phyloP scores from a whole-genome alignment of 2,888 invertebrate species.

The Caenorhabditis sp. region DNA sequence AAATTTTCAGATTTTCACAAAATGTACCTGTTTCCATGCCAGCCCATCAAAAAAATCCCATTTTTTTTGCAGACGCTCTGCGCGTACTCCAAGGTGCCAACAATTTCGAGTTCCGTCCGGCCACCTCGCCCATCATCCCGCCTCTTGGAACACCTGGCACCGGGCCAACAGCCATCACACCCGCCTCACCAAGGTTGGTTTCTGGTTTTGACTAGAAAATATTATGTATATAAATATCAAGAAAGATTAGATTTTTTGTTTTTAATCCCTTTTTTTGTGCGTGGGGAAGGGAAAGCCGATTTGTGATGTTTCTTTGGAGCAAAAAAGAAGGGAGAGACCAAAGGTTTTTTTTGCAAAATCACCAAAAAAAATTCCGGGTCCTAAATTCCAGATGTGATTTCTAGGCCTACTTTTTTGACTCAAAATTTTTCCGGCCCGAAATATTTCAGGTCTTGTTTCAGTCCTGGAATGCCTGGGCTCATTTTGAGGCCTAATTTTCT shows the following conservation, averaged over 20 bases:
- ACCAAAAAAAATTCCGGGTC: no score
- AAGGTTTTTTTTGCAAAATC: no score
- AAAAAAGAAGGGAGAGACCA: no score
- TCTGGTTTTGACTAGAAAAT: conserved; percentile 12
- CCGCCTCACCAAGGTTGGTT: conserved; percentile 23
- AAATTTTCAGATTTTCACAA: background rate
- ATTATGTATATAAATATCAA: background rate
- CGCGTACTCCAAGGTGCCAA: conserved; percentile 32
- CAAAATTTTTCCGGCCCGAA: no score
- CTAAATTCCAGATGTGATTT: no score
- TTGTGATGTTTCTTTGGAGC: no score
- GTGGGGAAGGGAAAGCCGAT: no score
- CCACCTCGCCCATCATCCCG: conserved; percentile 14
- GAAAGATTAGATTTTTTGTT: conserved; percentile 18
- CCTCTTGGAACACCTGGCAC: background rate
- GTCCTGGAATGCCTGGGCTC: no score
- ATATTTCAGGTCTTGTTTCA: no score
- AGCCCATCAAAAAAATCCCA: no score
- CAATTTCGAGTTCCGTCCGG: conserved; percentile 36
- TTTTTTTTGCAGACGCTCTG: conserved; percentile 39
- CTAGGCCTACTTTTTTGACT: no score
- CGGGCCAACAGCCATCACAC: background rate
- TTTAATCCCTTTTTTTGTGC: conserved; percentile 15
- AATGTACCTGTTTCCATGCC: background rate
- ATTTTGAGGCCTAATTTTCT: no score